These are phyloP conservation scores for Recurvirostra avosetta DNA, from an alignment of 2,113 vertebrate genomes.

Conservation along the genomic window DNA sequence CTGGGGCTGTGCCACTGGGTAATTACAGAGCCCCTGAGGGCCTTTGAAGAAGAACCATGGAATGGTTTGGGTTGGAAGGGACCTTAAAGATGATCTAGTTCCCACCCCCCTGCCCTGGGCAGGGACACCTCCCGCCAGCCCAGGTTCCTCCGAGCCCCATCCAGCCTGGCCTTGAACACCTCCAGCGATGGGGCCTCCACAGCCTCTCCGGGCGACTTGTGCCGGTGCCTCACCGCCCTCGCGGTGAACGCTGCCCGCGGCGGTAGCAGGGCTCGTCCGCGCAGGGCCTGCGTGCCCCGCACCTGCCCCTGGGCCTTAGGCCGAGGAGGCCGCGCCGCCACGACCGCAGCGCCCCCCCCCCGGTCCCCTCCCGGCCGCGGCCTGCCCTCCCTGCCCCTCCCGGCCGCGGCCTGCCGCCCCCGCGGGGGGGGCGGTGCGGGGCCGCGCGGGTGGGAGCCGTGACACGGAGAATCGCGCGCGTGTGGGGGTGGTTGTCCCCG, in stretches of 20 bases:
- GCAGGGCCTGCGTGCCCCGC: neutral
- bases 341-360: neutral
- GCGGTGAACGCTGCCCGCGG: neutral
- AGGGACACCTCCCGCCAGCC: neutral
- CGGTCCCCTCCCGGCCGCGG: neutral
- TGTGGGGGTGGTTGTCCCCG: too few species aligned
- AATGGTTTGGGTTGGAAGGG: neutral
- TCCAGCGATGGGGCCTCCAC: neutral
- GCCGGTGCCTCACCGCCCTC: neutral
- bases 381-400: too few species aligned
- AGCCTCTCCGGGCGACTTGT: neutral
- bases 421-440: too few species aligned
- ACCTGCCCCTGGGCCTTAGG: neutral
- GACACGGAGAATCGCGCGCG: too few species aligned
- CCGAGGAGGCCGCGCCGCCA: neutral
- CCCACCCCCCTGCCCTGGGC: neutral
- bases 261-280: accelerated
- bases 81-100: neutral
- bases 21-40: accelerated
- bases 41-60: neutral
- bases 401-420: too few species aligned
- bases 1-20: neutral
- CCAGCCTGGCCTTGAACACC: neutral
- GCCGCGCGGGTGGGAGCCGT: too few species aligned
- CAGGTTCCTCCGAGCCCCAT: neutral